phyloP scores from a whole-genome alignment of 2,888 invertebrate genomes.

The Tortrix viridana region DNA sequence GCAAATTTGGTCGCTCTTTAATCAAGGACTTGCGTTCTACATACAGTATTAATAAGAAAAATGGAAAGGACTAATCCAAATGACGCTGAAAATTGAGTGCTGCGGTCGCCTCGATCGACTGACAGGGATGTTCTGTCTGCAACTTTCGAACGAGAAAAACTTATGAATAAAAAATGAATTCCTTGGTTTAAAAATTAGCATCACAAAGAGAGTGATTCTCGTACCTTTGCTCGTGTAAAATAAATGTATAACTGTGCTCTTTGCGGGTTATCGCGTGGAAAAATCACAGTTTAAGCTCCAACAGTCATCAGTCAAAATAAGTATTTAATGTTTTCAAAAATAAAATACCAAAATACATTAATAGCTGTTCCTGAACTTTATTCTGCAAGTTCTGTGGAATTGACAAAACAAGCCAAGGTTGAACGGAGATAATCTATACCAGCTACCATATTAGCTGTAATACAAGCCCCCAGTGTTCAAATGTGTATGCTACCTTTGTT shows the following conservation, averaged over 20 bases:
- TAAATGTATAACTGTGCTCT: slow-evolving; percentile 73
- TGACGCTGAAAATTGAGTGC: slow-evolving; percentile 52
- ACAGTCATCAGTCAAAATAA: slow-evolving; percentile 19
- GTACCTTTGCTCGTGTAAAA: slow-evolving; percentile 76
- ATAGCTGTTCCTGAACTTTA: too few species aligned
- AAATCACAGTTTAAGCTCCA: slow-evolving; percentile 67
- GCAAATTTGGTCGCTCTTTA: too few species aligned
- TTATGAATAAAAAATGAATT: slow-evolving; percentile 84
- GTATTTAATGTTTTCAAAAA: slow-evolving; percentile 1
- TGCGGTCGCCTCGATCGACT: slow-evolving; percentile 74
- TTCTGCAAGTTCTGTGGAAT: too few species aligned
- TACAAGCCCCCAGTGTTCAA: too few species aligned
- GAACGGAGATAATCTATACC: too few species aligned
- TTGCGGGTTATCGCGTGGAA: slow-evolving; percentile 73
- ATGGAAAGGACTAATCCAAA: background rate
- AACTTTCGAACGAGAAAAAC: slow-evolving; percentile 80
- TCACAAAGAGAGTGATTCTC: slow-evolving; percentile 82
- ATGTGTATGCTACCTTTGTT: too few species aligned
- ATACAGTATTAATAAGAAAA: too few species aligned
- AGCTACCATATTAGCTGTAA: too few species aligned
- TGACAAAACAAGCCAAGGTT: too few species aligned
- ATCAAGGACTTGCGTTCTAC: too few species aligned
- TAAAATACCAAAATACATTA: too few species aligned
- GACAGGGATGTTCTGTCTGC: slow-evolving; percentile 77
- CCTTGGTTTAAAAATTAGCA: slow-evolving; percentile 84